These are phyloP conservation scores for Psittacus erithacus DNA, from an alignment of 2,113 vertebrate species.

Conservation along the genomic window DNA sequence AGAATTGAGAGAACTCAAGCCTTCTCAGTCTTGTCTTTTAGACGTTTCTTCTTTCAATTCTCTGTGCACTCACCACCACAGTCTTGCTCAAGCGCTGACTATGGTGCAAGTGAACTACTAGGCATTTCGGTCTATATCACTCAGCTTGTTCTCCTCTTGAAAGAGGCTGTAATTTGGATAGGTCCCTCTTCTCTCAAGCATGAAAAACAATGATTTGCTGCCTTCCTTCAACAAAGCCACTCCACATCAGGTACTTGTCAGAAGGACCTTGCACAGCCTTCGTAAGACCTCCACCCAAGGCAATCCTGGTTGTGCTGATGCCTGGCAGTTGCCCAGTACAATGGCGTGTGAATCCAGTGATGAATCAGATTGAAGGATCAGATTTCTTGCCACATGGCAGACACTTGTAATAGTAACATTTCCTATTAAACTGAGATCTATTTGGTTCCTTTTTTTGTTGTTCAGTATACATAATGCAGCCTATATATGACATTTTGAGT, in stretches of 20 bases:
- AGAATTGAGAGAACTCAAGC: neutral
- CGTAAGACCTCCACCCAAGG: neutral
- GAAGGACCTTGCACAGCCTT: neutral
- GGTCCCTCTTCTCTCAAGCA: neutral
- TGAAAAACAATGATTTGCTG: neutral
- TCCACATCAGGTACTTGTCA: neutral
- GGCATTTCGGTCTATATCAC: neutral
- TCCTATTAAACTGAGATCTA: neutral
- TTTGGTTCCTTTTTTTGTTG: neutral
- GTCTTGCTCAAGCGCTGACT: neutral
- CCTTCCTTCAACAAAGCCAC: neutral
- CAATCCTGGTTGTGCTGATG: neutral
- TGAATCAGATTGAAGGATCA: neutral
- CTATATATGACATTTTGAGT: neutral
- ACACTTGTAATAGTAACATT: neutral
- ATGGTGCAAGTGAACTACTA: neutral
- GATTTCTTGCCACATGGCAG: neutral
- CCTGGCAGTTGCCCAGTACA: neutral
- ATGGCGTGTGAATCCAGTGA: neutral
- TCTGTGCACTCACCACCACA: neutral
- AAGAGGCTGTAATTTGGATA: neutral
- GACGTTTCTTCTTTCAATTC: neutral
- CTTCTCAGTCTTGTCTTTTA: neutral
- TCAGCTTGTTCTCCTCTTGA: neutral
- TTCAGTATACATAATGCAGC: neutral